Conservation (phyloP, 2,113 vertebrate species). For the Lepus europaeus region DNA sequence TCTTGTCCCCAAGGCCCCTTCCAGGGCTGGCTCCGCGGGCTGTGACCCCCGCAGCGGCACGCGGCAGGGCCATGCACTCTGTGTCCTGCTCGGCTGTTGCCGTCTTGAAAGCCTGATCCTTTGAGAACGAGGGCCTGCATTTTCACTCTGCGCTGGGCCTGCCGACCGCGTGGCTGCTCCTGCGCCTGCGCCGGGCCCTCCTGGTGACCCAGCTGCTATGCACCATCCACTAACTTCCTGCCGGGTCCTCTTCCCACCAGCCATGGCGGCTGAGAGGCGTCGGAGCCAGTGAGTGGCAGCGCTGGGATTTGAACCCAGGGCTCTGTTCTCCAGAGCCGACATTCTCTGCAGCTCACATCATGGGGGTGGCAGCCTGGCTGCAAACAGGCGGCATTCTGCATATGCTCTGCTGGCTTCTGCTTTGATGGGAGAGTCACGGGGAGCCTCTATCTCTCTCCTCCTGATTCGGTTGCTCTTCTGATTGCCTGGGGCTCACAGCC, state of each 20-base stretch:
- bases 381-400: neutral
- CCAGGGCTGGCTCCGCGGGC: neutral
- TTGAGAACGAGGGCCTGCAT: neutral
- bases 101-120: neutral
- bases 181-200: neutral
- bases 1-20: neutral
- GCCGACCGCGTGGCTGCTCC: rapidly evolving
- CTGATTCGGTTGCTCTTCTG: slow-evolving; percentile 15
- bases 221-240: neutral
- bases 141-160: neutral
- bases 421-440: neutral
- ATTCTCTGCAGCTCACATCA: no score
- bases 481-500: slow-evolving; percentile 57
- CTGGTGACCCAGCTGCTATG: no score
- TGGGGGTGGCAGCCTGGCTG: rapidly evolving
- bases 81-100: rapidly evolving
- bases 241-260: neutral
- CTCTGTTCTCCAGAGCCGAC: rapidly evolving
- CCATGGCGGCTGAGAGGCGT: no score
- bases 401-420: neutral
- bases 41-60: rapidly evolving
- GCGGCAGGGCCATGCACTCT: rapidly evolving
- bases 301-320: slow-evolving; percentile 19
- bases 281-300: neutral
- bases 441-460: neutral